Conservation (phyloP, 2,113 vertebrate genomes). For the Gallinago media region DNA sequence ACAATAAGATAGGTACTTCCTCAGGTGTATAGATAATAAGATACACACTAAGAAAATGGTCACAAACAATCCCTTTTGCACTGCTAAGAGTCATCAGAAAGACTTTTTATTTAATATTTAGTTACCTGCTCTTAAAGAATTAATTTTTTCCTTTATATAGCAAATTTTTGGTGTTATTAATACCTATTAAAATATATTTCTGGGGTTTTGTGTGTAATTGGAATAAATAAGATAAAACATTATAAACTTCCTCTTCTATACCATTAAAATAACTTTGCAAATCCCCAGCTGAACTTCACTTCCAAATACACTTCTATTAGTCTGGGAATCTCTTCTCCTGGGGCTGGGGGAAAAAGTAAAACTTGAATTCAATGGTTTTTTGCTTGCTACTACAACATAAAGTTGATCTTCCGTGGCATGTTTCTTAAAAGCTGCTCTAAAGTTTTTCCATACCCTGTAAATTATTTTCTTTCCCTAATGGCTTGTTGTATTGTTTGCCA, state of each 20-base stretch:
- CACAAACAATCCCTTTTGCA: not conserved
- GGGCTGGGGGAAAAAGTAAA: not conserved
- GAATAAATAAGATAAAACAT: not conserved
- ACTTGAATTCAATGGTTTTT: not conserved
- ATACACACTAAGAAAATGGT: not conserved
- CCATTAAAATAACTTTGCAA: slow-evolving; percentile 6
- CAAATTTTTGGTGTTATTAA: not conserved
- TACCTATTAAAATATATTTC: not conserved
- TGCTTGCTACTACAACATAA: slow-evolving; percentile 61
- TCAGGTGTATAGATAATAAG: not conserved
- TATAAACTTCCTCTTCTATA: not conserved
- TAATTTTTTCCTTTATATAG: not conserved
- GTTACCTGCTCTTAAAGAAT: not conserved
- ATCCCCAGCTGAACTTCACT: slow-evolving; percentile 22
- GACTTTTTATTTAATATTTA: not conserved
- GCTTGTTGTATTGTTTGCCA: slow-evolving; percentile 65
- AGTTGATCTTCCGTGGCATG: slow-evolving; percentile 71
- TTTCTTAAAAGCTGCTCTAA: slow-evolving; percentile 72
- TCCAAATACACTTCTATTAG: slow-evolving; percentile 35
- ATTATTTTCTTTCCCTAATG: slow-evolving; percentile 74
- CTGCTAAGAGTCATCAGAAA: not conserved
- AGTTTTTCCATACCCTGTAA: slow-evolving; percentile 60
- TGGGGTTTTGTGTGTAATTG: not conserved
- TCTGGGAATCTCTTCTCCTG: slow-evolving; percentile 23
- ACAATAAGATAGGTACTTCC: not conserved